A percentile compares a stretch with the other conserved stretches of the same genome.
Evolutionary conservation across 1,140 invertebrate species (phyloP).

Genomic region (honey bee (Apis mellifera)): DNA sequence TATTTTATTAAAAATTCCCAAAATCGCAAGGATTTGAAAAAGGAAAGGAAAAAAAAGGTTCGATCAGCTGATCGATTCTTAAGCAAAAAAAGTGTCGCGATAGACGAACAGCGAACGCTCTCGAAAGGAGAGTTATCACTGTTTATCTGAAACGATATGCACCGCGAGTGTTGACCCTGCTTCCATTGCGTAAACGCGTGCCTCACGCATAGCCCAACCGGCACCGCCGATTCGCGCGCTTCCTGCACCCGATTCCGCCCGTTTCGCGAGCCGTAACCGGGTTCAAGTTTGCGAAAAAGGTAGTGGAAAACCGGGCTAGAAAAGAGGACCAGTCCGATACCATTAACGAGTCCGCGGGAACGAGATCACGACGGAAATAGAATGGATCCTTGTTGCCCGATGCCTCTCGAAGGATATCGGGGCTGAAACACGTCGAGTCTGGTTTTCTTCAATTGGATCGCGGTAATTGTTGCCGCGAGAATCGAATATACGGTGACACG

Average conservation of each 20-base stretch:
- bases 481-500: too few species aligned
- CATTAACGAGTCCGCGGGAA: neutral
- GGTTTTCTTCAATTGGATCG: neutral
- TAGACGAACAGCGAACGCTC: too few species aligned
- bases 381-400: neutral
- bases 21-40: too few species aligned
- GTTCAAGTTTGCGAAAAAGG: constrained; percentile 7
- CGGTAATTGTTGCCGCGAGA: neutral
- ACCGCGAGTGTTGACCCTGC: constrained; percentile 66
- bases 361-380: constrained; percentile 4
- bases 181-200: constrained; percentile 61
- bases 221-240: constrained; percentile 26
- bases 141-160: constrained; percentile 69
- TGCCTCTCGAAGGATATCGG: neutral
- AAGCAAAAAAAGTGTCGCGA: too few species aligned
- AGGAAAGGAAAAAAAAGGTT: too few species aligned
- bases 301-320: constrained; percentile 12
- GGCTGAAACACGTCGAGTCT: neutral
- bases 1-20: too few species aligned
- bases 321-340: neutral
- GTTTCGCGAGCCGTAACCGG: neutral
- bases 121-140: constrained; percentile 40
- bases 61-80: too few species aligned
- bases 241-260: constrained; percentile 23
- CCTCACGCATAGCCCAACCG: constrained; percentile 3